Conservation (phyloP, 1,140 invertebrate genomes). For the Cydia amplana region DNA sequence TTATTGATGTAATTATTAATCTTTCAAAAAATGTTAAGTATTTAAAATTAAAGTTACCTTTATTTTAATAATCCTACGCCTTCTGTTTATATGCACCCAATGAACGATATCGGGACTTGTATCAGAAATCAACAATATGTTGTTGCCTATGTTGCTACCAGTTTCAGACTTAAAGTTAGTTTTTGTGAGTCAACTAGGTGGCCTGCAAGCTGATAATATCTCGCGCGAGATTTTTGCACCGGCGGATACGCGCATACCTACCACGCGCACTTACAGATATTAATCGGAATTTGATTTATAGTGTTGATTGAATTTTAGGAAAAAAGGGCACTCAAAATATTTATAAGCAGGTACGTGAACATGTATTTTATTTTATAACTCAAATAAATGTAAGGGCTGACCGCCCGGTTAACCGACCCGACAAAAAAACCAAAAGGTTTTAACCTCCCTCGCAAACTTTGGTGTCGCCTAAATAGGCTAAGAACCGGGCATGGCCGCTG, state of each 20-base stretch:
- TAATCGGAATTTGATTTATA: constrained; percentile 17
- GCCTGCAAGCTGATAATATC: constrained; percentile 5
- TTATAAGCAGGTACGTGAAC: not conserved
- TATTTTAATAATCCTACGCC: too few species aligned
- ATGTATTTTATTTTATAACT: too few species aligned
- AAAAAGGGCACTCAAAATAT: not conserved
- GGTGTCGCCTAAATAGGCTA: too few species aligned
- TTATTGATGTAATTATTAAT: too few species aligned
- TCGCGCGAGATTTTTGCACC: constrained; percentile 3
- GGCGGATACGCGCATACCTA: constrained; percentile 7
- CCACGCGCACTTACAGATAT: not conserved
- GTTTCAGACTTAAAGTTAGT: not conserved
- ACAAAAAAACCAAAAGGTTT: too few species aligned
- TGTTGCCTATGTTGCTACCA: not conserved
- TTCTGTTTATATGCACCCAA: not conserved
- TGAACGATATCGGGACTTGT: not conserved
- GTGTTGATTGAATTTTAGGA: not conserved
- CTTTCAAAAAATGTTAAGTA: too few species aligned
- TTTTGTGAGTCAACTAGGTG: constrained; percentile 10
- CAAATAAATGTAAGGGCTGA: too few species aligned
- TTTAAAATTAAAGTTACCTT: too few species aligned
- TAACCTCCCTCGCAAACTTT: too few species aligned
- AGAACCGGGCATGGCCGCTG: too few species aligned
- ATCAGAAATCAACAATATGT: not conserved
- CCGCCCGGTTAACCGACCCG: too few species aligned